These are phyloP conservation scores for Mionectes olivaceus DNA, from an alignment of 2,797 vertebrate species.

Conservation along the genomic window DNA sequence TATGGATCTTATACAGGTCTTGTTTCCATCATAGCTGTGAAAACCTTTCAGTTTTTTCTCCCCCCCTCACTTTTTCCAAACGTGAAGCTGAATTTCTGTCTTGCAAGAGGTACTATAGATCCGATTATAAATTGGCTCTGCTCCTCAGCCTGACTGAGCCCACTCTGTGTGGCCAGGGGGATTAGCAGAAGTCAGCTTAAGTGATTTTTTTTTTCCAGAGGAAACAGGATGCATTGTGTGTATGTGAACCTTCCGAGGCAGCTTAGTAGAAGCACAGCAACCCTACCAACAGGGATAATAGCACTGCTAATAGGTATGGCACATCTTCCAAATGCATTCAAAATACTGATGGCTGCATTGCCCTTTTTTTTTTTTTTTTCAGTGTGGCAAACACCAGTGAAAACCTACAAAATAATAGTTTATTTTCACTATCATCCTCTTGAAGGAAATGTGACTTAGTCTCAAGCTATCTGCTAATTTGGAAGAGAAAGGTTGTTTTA, in stretches of 20 bases:
- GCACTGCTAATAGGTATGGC: conserved; percentile 21
- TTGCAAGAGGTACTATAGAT: neutral
- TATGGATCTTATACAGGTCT: neutral
- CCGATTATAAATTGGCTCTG: neutral
- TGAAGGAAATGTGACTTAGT: conserved; percentile 15
- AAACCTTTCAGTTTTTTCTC: neutral
- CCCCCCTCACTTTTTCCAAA: neutral
- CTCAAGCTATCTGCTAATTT: conserved; percentile 4
- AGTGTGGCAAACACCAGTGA: neutral
- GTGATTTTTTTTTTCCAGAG: neutral
- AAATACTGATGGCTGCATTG: neutral
- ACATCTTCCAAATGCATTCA: neutral
- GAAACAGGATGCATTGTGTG: conserved; percentile 7
- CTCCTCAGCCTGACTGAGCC: neutral
- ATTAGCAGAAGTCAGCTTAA: conserved; percentile 38
- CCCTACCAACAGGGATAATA: neutral
- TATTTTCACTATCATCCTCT: neutral
- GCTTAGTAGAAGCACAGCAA: neutral
- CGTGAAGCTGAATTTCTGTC: neutral
- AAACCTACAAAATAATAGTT: neutral
- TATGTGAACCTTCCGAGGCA: neutral
- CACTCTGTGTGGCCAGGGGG: conserved; percentile 2
- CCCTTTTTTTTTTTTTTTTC: neutral
- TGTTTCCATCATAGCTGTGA: neutral
- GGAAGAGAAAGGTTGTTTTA: neutral